Evolutionary conservation across 2,888 invertebrate species (phyloP).

Genomic region (Imbricaverruca yamaguchii): DNA sequence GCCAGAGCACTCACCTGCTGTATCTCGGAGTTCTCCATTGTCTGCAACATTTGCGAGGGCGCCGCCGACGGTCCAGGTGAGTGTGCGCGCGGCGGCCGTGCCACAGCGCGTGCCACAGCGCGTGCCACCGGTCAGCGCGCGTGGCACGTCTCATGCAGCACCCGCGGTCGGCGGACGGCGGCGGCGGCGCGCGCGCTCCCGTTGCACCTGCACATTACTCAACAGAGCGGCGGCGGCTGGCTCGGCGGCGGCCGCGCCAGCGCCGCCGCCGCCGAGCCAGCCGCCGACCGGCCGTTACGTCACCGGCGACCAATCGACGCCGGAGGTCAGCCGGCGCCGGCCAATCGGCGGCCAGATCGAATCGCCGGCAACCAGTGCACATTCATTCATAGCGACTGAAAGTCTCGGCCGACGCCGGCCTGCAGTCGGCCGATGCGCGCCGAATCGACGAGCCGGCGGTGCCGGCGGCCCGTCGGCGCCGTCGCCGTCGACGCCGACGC

Average conservation of each 20-base stretch:
- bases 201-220: slow-evolving; percentile 15
- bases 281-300: neutral
- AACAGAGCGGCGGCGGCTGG: neutral
- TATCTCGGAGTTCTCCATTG: slow-evolving; percentile 6
- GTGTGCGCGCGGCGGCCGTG: neutral
- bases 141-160: neutral
- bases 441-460: no score
- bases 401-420: neutral
- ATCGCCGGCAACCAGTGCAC: slow-evolving; percentile 7
- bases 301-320: neutral
- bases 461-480: neutral
- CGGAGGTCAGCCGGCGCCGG: slow-evolving; percentile 10
- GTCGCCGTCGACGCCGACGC: neutral
- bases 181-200: neutral
- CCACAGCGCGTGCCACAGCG: neutral
- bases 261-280: neutral
- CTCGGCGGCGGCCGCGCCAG: neutral
- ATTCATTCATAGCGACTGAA: slow-evolving; percentile 7
- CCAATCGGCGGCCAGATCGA: slow-evolving; percentile 1
- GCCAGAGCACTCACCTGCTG: neutral
- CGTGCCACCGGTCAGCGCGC: neutral
- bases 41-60: neutral
- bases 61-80: no score
- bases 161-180: neutral
- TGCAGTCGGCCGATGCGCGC: neutral